These are phyloP conservation scores for Amphipoea oculea DNA, from an alignment of 2,888 invertebrate species.

Conservation along the genomic window DNA sequence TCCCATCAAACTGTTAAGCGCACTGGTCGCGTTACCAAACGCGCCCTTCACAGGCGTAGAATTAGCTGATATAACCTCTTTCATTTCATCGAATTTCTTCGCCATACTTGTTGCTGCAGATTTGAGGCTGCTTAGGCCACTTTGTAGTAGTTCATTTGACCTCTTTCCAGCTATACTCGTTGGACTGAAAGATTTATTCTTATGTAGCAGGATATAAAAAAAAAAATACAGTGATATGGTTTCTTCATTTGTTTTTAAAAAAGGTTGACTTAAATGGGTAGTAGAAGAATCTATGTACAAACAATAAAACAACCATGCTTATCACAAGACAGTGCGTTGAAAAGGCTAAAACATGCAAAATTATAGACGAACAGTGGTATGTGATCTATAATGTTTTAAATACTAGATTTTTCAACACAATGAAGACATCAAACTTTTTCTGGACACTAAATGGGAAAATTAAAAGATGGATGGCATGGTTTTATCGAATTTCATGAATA, in stretches of 20 bases:
- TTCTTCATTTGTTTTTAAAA: conserved; percentile 7
- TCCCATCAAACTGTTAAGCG: conserved; percentile 81
- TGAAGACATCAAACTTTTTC: conserved; percentile 39
- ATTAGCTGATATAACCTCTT: conserved; percentile 96
- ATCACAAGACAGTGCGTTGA: conserved; percentile 55
- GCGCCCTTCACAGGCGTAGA: conserved; percentile 95
- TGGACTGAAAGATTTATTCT: conserved; percentile 90
- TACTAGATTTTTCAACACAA: conserved; percentile 23
- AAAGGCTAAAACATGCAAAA: conserved; percentile 59
- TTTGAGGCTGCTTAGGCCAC: conserved; percentile 96
- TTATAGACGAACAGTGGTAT: conserved; percentile 12
- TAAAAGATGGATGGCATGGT: conserved; percentile 42
- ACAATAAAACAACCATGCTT: conserved; percentile 60
- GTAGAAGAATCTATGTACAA: conserved; percentile 28
- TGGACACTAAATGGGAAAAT: conserved; percentile 48
- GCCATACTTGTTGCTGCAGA: conserved; percentile 96
- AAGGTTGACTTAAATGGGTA: not conserved
- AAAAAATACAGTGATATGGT: not conserved
- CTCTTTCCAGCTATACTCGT: conserved; percentile 96
- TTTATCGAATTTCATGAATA: conserved; percentile 35
- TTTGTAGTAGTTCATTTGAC: conserved; percentile 96
- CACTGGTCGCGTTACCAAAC: conserved; percentile 86
- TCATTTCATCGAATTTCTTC: conserved; percentile 97
- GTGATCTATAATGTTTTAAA: conserved; percentile 1
- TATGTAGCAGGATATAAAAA: not conserved